Conservation (phyloP, 2,888 invertebrate genomes). For the Thymelicus acteon region DNA sequence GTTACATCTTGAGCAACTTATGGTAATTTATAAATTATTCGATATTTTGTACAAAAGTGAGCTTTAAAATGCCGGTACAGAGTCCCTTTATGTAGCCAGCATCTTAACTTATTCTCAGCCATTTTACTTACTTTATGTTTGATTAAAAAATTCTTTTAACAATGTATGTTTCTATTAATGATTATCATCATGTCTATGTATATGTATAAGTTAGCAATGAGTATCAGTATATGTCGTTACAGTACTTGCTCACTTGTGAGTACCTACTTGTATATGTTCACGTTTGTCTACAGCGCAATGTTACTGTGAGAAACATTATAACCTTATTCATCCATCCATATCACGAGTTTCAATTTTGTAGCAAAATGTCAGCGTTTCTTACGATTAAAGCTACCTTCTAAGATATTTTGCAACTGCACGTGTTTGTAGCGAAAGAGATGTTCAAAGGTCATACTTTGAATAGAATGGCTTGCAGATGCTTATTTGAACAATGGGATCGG, state of each 20-base stretch:
- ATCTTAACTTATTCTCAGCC: too few relatives aligned
- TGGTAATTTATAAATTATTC: not conserved
- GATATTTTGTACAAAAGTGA: too few relatives aligned
- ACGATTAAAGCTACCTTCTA: constrained; percentile 50
- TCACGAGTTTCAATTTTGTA: constrained; percentile 32
- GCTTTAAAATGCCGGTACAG: too few relatives aligned
- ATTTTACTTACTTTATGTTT: too few relatives aligned
- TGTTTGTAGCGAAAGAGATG: constrained; percentile 53
- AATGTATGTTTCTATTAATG: not conserved
- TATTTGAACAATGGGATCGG: constrained; percentile 58
- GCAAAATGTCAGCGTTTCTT: constrained; percentile 53
- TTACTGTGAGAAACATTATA: constrained; percentile 15
- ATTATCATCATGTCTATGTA: not conserved
- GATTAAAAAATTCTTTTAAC: too few relatives aligned
- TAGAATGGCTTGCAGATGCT: constrained; percentile 72
- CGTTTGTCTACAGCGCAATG: not conserved
- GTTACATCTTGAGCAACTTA: constrained; percentile 4
- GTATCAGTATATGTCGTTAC: too few relatives aligned
- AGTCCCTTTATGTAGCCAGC: too few relatives aligned
- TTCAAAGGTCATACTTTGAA: constrained; percentile 73
- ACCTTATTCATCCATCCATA: constrained; percentile 29
- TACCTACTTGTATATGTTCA: too few relatives aligned
- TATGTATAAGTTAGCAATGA: too few relatives aligned
- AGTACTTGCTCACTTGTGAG: too few relatives aligned
- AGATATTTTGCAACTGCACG: constrained; percentile 63